Base-by-base conservation (phyloP, 2,888 invertebrate genomes). In the Thecocarcelia acutangulata region DNA sequence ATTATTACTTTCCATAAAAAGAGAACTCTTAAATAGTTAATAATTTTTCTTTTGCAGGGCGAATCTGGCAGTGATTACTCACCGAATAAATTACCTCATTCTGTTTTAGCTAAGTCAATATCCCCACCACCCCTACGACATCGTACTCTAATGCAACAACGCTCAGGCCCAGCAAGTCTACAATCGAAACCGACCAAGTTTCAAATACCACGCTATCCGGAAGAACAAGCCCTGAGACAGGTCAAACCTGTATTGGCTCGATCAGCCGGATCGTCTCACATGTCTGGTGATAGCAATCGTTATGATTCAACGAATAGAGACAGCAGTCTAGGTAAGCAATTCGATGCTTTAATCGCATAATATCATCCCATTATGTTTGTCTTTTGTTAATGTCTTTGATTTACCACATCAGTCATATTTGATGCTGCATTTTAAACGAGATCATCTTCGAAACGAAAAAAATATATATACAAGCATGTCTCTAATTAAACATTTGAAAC, bases 21-120 rank as follows among this genome's bases (percentile, higher is more conserved):
- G 11, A 40, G n/a, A 17, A 37, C 0, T 37, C 13, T 28, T 15
- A 19, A 40, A 17, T 3, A 17, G 17, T 0, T 19, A n/a, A 8
- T 28, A 24, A 9, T n/a, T n/a, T 44, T 70, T 17, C 12, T 19
- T 42, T 52, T 52, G 9, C 79, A 93, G 93, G 93, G 93, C 87
- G 94, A 94, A 91, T 93, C 93, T 85, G 93, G 93, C 87, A 93
- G 93, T 90, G 93, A 94, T 90, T 93, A 93, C 87, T 93, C 94
- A 89, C 93, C 94, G 88, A 91, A 91, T 88, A 91, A 91, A 90
- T 87, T 91, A 90, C 91, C 91, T 88, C 91, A 90, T 87, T 89
- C 89, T 86, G 87, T 89, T 87, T 87, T 90, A 88, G 89, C 90
- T 84, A 91, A 91, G 86, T 91, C 91, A 86, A 87, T 91, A 87